Base-by-base conservation (phyloP, 2,113 vertebrate genomes). In the Entelurus aequoreus region DNA sequence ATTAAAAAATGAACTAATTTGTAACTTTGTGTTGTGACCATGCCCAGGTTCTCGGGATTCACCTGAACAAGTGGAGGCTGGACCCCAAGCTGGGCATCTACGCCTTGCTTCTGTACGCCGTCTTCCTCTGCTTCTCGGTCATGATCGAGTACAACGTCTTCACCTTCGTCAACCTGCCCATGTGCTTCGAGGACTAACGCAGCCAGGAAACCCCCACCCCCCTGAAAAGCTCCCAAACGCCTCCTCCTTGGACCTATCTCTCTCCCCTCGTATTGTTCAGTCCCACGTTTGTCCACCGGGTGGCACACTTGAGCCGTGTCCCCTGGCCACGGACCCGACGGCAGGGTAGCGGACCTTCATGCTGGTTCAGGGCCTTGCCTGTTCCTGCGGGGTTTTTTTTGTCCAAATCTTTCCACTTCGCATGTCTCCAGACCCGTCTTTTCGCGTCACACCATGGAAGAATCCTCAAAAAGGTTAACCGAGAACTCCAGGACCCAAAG, bases 111-210 rank as follows among this genome's bases (percentile, higher is more conserved):
- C 92, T 99, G 67, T 98, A 99, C 16, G 93, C 85, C 4, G 0
- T 99, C 86, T 99, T 99, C 90, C 80, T 99, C 81, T 98, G 94
- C 87, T 92, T 98, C 88, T 99, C 96, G 56, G 90, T 98, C 85
- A 90, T 99, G 91, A 99, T 99, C 63, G 96, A 99, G 77, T 99
- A 93, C 82, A 99, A 99, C 14, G 94, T 99, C 84, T 99, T 99
- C 90, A 99, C 95, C 66, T 99, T 99, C 49, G 94, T 99, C 93
- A 99, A 99, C 90, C 86, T 98, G 77, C 96, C 96, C 73, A 99
- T 97, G 95, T 99, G 96, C 89, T 87, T 80, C 66, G 94, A 95
- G 76, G 90, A 92, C 5, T 91, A 93, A 75, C 81, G 69, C 60
- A 60, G 79, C 77, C 64, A 63, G 36, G 68, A 71, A 62, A 82